Evolutionary conservation across 2,797 vertebrate genomes (phyloP).

Genomic region (Cynopterus sphinx): DNA sequence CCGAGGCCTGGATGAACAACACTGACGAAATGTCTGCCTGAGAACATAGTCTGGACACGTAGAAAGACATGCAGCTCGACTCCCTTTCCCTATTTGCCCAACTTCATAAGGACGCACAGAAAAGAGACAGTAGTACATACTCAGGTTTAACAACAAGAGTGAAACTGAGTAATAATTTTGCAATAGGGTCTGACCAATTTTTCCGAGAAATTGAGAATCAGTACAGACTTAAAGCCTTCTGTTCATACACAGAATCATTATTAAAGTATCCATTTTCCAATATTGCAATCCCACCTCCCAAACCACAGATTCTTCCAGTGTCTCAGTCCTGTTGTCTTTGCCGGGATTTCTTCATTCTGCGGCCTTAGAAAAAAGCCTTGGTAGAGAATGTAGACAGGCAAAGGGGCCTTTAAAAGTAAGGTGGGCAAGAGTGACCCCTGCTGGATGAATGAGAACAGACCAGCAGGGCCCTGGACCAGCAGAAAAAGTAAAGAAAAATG

Average conservation of each 20-base stretch:
- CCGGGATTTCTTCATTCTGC: background rate
- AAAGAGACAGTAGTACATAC: background rate
- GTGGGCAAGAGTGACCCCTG: slow-evolving; percentile 85
- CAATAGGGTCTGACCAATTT: background rate
- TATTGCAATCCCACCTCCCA: background rate
- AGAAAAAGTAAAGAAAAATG: background rate
- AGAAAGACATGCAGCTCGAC: background rate
- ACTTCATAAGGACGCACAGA: background rate
- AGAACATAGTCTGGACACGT: background rate
- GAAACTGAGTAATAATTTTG: background rate
- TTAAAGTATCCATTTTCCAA: background rate
- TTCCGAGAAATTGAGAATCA: background rate
- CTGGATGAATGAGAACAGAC: slow-evolving; percentile 71
- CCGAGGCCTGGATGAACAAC: background rate
- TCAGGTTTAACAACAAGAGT: background rate
- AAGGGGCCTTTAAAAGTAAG: background rate
- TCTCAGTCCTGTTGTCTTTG: background rate
- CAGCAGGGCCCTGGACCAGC: rapidly evolving
- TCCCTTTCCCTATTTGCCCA: background rate
- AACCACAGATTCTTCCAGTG: background rate
- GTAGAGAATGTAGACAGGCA: rapidly evolving
- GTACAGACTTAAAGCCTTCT: background rate
- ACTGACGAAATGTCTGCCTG: background rate
- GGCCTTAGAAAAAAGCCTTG: background rate
- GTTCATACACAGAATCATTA: background rate